These are phyloP conservation scores for Pharmacophagus antenor DNA, from an alignment of 2,888 invertebrate genomes.

Conservation along the genomic window DNA sequence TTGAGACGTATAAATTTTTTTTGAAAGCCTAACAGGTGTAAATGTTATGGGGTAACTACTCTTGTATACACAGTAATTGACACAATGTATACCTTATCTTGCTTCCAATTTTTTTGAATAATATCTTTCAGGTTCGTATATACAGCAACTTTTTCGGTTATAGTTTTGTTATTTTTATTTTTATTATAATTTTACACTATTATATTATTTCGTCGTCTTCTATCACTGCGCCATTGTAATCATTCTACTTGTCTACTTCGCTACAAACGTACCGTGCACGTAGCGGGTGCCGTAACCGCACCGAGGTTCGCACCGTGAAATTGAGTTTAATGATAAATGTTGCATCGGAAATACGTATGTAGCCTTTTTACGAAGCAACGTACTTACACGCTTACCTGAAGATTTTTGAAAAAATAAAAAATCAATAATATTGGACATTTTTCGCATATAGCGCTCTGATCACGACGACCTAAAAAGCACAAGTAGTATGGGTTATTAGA, in stretches of 20 bases:
- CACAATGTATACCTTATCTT: no score
- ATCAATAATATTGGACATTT: no score
- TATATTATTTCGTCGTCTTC: not conserved
- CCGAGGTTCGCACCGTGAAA: conserved; percentile 23
- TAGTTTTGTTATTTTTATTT: not conserved
- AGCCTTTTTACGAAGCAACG: not conserved
- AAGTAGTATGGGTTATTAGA: no score
- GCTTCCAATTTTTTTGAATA: no score
- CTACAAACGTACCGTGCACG: conserved; percentile 22
- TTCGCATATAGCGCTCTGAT: no score
- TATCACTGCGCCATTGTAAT: conserved; percentile 10
- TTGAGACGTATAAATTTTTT: no score
- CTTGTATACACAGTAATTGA: no score
- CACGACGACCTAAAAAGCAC: no score
- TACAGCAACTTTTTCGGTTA: not conserved
- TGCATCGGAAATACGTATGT: not conserved
- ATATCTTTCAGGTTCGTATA: no score
- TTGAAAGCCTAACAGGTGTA: no score
- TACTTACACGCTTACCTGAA: not conserved
- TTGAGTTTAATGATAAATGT: conserved; percentile 29
- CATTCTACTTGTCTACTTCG: conserved; percentile 20
- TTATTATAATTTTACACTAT: not conserved
- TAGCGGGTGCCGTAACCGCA: conserved; percentile 14
- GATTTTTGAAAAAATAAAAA: no score
- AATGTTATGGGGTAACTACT: no score